Percentiles rank a stretch among this genome's conserved stretches.
These are phyloP conservation scores for Ichneumoninae sp. DNA, from an alignment of 2,888 invertebrate genomes.

Conservation along the genomic window DNA sequence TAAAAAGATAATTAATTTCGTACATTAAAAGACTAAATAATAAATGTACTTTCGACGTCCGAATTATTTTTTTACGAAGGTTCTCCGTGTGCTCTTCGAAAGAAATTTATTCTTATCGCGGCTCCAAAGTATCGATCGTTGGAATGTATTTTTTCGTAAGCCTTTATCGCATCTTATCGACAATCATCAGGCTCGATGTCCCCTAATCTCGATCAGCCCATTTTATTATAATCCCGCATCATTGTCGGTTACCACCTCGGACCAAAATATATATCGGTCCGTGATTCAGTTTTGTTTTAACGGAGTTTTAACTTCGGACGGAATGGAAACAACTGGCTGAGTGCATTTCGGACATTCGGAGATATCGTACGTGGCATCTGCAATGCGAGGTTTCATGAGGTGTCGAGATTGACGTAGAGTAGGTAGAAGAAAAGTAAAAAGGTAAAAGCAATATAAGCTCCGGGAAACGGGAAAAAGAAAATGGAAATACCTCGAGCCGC, in stretches of 20 bases:
- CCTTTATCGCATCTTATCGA: neutral
- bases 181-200: neutral
- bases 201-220: neutral
- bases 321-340: neutral
- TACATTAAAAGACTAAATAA: neutral
- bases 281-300: neutral
- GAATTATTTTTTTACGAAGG: neutral
- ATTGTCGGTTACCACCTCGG: neutral
- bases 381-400: neutral
- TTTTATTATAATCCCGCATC: neutral
- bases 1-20: neutral
- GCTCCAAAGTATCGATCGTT: neutral
- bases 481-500: conserved; percentile 5
- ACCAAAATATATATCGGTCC: neutral
- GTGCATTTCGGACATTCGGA: neutral
- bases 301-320: neutral
- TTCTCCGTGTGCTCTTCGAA: neutral
- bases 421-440: neutral
- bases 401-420: conserved; percentile 6
- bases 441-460: neutral
- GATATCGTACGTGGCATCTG: neutral
- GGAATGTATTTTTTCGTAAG: neutral
- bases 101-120: neutral
- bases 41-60: neutral
- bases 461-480: neutral